Base-by-base conservation (phyloP, 2,888 invertebrate genomes). In the Omphaloscelis lunosa region DNA sequence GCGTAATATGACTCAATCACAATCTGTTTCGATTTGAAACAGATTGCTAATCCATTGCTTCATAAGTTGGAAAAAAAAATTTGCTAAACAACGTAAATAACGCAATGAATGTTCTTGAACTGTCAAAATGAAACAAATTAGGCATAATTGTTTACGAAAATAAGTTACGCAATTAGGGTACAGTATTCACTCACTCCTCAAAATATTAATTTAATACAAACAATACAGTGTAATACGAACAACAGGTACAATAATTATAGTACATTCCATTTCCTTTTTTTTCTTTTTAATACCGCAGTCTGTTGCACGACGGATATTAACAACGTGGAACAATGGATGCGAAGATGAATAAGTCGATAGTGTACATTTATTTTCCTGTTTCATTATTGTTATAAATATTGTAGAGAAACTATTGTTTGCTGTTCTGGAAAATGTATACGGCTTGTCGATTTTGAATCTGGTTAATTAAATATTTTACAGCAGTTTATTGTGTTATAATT, bases 221-320 rank as follows among this genome's bases (percentile, higher is more conserved):
- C 58, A 70, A 72, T 51, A 80, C 48, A 79, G 45, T 77, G 53
- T 76, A 76, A 70, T 62, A 58, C 75, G 59, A 67, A 75, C 72
- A 66, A 69, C 77, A 77, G 72, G 73, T 74, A 75, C 81, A 88
- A 82, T 80, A 65, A 85, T 75, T 80, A 84, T 84, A 53, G 79
- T 79, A 79, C 70, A 85, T 83, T 87, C 58, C 76, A 88, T 86
- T 89, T 89, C 82, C 85, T 84, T 82, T 79, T 86, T 34, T 34
- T 34, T 89, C 82, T 84, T 81, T 88, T 88, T 86, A 83, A 85
- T 86, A 79, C 77, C 80, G 70, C 80, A 45, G 80, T 72, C 80
- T 82, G 82, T 84, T 82, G 86, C 82, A 75, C 71, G 82, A 71
- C 89, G 88, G 90, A 90, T 90, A 90, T 89, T 90, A 88, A 88